Conservation (phyloP, 1,140 invertebrate genomes). For the Drosophila kepulauana region DNA sequence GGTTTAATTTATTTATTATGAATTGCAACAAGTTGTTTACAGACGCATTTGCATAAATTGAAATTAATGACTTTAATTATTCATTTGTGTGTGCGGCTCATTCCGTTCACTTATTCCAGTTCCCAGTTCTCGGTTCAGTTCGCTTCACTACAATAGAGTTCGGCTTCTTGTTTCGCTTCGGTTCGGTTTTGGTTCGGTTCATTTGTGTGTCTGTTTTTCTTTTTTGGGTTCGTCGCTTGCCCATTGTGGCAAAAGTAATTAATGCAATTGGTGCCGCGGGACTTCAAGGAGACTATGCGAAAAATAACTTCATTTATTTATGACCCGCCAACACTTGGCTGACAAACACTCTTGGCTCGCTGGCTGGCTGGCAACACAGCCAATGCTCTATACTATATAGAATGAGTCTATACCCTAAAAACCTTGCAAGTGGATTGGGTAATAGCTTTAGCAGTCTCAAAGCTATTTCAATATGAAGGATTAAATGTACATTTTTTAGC, state of each 20-base stretch:
- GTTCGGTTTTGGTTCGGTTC: slow-evolving; percentile 27
- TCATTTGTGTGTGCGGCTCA: slow-evolving; percentile 62
- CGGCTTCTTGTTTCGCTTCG: slow-evolving; percentile 7
- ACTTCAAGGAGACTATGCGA: slow-evolving; percentile 66
- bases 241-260: slow-evolving; percentile 76
- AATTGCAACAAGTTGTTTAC: slow-evolving; percentile 84
- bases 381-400: neutral
- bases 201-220: neutral
- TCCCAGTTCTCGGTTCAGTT: slow-evolving; percentile 3
- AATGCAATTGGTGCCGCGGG: slow-evolving; percentile 80
- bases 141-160: slow-evolving; percentile 6
- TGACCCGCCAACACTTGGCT: slow-evolving; percentile 70
- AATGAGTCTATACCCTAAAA: neutral
- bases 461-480: slow-evolving; percentile 31
- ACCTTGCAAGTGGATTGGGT: slow-evolving; percentile 26
- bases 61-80: slow-evolving; percentile 84
- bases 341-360: slow-evolving; percentile 32
- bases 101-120: slow-evolving; percentile 2
- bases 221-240: slow-evolving; percentile 14
- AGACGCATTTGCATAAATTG: slow-evolving; percentile 84
- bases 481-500: slow-evolving; percentile 27
- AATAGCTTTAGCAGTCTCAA: slow-evolving; percentile 47
- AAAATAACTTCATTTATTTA: slow-evolving; percentile 79
- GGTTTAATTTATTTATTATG: slow-evolving; percentile 84
- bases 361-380: neutral